Evolutionary conservation across 1,140 invertebrate genomes (phyloP), one percentile per base, ranked within the genome.

Genomic region (Coelopa frigida): DNA sequence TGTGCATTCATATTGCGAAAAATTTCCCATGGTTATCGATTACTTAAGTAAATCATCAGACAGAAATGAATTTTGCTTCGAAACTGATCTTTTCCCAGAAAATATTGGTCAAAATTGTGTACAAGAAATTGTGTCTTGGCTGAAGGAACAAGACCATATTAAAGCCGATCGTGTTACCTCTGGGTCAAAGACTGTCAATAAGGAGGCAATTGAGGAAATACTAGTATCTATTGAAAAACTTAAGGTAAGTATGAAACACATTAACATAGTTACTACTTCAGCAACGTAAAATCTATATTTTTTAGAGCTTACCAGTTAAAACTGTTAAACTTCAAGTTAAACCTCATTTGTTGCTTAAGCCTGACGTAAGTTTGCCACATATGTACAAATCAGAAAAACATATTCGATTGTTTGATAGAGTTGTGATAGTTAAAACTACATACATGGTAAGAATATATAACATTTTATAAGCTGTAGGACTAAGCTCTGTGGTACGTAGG

Each of bases 321-420:
- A 73, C 70, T 11, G 68, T 87, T 0, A 77, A 78, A 10, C 75
- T 92, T 70, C 80, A 84, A 61, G 84, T 91, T 3, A 87, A 87
- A 57, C 87, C 89, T 38, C 79, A 83, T 56, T 70, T 91, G 7
- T 60, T 94, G 1, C 84, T 80, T 60, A 83, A 79, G 70, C 81
- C 83, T 42, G 68, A 64, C 49, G 51, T 59, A 8, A 59, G 56
- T 1, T 37, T 66, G 33, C 59, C 64, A 4, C 48, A 54, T 1
- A 47, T 51, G 5, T 67, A 64, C 17, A 57, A 54, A n/a, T 40
- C 53, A 0, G 54, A 47, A 18, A 55, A 76, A 2, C 82, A 87
- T 0, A 89, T 80, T 61, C 54, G 74, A 49, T 56, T 97, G 32
- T 84, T 88, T 52, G 92, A 97, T 65, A 76, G 94, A 44, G 81